A percentile compares a stretch with the other conserved stretches of the same genome.
Evolutionary conservation across 2,797 vertebrate species (phyloP).

Genomic region (Uromys caudimaculatus): DNA sequence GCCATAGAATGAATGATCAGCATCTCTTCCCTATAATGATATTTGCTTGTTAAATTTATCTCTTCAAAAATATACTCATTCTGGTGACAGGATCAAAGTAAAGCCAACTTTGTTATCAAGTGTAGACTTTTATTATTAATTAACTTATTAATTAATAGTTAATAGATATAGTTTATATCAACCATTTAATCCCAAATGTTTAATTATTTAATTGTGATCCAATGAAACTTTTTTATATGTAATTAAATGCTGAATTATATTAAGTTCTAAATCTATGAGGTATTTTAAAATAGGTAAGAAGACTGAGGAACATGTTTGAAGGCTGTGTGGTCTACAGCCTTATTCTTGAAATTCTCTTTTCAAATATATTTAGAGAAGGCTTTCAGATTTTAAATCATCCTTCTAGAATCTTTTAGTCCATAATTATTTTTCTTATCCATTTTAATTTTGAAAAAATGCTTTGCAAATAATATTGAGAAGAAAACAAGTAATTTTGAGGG

Average conservation of each 20-base stretch:
- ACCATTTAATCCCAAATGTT: background rate
- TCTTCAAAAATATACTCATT: background rate
- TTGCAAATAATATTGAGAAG: background rate
- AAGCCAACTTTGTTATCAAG: background rate
- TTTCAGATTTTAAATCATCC: background rate
- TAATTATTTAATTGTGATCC: background rate
- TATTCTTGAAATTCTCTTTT: background rate
- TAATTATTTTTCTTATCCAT: background rate
- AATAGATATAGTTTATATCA: background rate
- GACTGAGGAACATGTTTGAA: background rate
- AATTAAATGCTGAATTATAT: background rate
- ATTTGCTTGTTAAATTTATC: background rate
- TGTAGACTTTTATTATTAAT: background rate
- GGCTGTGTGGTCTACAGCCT: background rate
- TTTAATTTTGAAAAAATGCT: conserved; percentile 22
- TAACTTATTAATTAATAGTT: background rate
- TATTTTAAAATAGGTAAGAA: background rate
- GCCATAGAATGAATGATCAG: background rate
- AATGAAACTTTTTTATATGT: background rate
- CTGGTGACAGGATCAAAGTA: background rate
- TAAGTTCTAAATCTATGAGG: background rate
- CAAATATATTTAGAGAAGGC: background rate
- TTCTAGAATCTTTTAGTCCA: background rate
- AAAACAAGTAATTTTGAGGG: background rate
- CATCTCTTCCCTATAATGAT: background rate